A percentile compares a stretch with the other conserved stretches of the same genome.
phyloP scores from a whole-genome alignment of 2,113 vertebrate genomes.

The Strix uralensis region DNA sequence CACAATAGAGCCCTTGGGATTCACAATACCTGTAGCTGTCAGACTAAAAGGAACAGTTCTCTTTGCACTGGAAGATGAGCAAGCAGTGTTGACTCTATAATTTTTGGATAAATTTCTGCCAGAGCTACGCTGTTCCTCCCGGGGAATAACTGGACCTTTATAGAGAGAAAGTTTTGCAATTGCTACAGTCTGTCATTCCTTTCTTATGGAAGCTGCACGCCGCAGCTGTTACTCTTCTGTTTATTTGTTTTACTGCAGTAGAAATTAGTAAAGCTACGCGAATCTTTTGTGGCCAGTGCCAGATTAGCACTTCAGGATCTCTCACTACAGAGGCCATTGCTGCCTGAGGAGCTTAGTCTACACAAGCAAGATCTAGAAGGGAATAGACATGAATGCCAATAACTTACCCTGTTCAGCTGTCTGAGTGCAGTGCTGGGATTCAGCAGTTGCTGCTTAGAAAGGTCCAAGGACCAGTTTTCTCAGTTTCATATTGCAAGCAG shows the following conservation, averaged over 20 bases:
- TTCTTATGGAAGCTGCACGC: neutral
- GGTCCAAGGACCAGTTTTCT: neutral
- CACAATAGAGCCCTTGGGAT: neutral
- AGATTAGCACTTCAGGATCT: neutral
- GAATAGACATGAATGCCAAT: neutral
- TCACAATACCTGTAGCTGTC: neutral
- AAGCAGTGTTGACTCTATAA: neutral
- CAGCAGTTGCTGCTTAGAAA: neutral
- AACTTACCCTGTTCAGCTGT: neutral
- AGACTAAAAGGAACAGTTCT: neutral
- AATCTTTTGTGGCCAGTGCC: neutral
- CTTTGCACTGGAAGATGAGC: neutral
- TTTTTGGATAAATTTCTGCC: neutral
- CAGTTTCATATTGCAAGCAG: neutral
- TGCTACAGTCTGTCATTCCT: neutral
- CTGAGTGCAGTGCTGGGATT: neutral
- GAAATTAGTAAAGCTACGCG: neutral
- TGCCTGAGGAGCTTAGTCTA: neutral
- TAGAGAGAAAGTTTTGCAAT: neutral
- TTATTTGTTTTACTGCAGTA: neutral
- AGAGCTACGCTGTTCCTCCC: neutral
- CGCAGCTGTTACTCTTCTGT: neutral
- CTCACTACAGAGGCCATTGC: neutral
- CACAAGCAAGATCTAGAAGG: neutral
- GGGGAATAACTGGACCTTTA: neutral